These are phyloP conservation scores for Ameiurus melas DNA, from an alignment of 2,113 vertebrate genomes.

Conservation along the genomic window DNA sequence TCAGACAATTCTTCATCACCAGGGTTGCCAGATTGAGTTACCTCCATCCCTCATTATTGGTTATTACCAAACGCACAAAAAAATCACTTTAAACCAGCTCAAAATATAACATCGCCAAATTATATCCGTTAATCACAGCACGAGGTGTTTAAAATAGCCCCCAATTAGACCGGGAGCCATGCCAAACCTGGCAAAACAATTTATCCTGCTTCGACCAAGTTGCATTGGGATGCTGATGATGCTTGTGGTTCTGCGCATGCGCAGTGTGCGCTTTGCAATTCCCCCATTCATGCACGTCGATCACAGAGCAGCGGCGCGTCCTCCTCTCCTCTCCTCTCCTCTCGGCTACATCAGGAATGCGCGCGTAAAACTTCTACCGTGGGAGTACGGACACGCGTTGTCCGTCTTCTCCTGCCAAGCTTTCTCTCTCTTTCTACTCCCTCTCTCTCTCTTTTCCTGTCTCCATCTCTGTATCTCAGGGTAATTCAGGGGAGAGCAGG, in stretches of 20 bases:
- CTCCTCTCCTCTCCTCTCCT: constrained; percentile 2
- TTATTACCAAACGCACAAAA: background rate
- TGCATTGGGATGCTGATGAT: constrained; percentile 59
- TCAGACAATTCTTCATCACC: background rate
- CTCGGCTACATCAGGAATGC: constrained; percentile 21
- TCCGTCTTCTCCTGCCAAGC: background rate
- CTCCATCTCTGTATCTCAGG: background rate
- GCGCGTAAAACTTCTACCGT: constrained; percentile 22
- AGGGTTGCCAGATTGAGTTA: background rate
- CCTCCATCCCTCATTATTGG: background rate
- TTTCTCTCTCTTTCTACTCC: background rate
- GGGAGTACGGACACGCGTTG: background rate
- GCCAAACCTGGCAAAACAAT: constrained; percentile 4
- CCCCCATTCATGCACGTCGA: constrained; percentile 61
- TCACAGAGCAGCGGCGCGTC: constrained; percentile 38
- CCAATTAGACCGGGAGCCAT: background rate
- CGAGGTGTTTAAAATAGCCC: too few relatives aligned
- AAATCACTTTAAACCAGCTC: background rate
- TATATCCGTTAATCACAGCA: background rate
- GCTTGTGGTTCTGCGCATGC: constrained; percentile 72
- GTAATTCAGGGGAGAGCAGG: constrained; percentile 6
- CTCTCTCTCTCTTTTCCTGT: background rate
- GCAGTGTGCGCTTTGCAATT: constrained; percentile 61
- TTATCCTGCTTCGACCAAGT: constrained; percentile 39
- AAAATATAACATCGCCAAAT: background rate